A percentile compares a stretch with the other conserved stretches of the same genome.
Conservation (phyloP, 2,113 vertebrate genomes). For the rat (Rattus norvegicus) region GRCr8 NC_086029.1:48689001-48689500, state of each 20-base stretch:
- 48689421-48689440: not conserved
- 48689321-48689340: too few species aligned
- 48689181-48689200: not conserved
- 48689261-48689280: not conserved
- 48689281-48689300: not conserved
- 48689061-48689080: not conserved
- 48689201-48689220: too few species aligned
- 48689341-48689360: not conserved
- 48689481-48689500: not conserved
- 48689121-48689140: not conserved
- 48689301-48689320: not conserved
- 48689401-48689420: not conserved
- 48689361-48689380: not conserved
- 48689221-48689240: not conserved
- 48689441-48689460: not conserved
- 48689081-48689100: not conserved
- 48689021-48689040: not conserved
- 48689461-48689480: not conserved
- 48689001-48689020: not conserved
- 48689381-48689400: not conserved
- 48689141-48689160: accelerated
- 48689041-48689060: not conserved
- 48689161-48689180: too few species aligned
- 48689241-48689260: not conserved
- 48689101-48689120: accelerated